Conservation (phyloP, 2,113 vertebrate species). For the Asarcornis scutulata region DNA sequence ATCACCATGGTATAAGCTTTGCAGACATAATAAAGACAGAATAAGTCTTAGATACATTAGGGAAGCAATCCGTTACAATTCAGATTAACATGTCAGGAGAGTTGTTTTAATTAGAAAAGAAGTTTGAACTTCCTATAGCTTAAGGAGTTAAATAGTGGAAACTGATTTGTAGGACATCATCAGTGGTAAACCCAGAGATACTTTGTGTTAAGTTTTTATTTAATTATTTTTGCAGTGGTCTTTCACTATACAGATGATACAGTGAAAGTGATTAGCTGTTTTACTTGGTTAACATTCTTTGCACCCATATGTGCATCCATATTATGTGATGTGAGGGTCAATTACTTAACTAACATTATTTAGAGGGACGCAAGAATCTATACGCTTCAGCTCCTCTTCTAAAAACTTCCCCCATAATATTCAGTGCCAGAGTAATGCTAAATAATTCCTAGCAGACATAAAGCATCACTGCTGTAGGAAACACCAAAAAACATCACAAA, state of each 20-base stretch:
- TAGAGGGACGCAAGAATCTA: neutral
- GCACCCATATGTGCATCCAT: neutral
- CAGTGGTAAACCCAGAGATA: neutral
- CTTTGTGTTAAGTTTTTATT: neutral
- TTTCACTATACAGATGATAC: neutral
- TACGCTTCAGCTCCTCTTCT: neutral
- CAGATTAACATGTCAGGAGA: conserved; percentile 15
- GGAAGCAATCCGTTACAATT: conserved; percentile 39
- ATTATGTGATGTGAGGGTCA: neutral
- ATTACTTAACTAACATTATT: neutral
- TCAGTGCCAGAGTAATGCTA: neutral
- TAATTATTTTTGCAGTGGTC: neutral
- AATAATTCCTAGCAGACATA: neutral
- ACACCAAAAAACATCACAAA: neutral
- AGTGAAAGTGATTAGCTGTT: neutral
- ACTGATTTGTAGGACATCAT: neutral
- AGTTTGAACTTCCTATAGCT: conserved; percentile 6
- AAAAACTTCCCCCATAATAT: neutral
- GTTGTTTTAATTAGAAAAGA: conserved; percentile 40
- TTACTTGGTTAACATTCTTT: neutral
- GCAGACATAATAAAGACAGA: neutral
- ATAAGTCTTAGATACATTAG: conserved; percentile 43
- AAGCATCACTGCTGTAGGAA: neutral
- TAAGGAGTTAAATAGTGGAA: neutral
- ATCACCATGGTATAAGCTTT: conserved; percentile 21